Conservation (phyloP, 2,113 vertebrate genomes). For the Protobothrops flavoviridis region DNA sequence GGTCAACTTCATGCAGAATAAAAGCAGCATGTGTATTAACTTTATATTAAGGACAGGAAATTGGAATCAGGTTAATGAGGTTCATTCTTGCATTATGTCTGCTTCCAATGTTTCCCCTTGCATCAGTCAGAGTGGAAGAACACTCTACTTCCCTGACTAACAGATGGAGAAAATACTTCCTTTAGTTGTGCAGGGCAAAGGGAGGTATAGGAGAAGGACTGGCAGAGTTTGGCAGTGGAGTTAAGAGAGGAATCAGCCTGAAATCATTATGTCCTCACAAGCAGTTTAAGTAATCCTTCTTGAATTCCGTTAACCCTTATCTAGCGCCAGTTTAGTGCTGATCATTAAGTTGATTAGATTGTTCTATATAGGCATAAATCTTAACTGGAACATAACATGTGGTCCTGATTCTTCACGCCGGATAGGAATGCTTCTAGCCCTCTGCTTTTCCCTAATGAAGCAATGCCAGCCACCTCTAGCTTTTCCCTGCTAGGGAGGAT, state of each 20-base stretch:
- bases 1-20: neutral
- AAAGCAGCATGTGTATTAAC: neutral
- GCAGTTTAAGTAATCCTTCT: neutral
- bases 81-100: neutral
- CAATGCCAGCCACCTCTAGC: neutral
- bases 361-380: neutral
- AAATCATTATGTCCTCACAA: neutral
- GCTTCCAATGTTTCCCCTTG: neutral
- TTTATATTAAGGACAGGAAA: neutral
- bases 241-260: neutral
- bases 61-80: neutral
- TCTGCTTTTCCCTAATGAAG: neutral
- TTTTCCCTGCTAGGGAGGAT: neutral
- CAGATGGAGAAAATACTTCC: neutral
- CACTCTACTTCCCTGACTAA: neutral
- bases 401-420: neutral
- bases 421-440: neutral
- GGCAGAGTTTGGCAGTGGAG: neutral
- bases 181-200: neutral
- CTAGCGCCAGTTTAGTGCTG: neutral
- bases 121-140: neutral
- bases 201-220: neutral
- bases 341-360: neutral
- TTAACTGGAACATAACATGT: neutral
- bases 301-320: neutral